These are phyloP conservation scores for Netelia melanura DNA, from an alignment of 2,888 invertebrate species.

Conservation along the genomic window DNA sequence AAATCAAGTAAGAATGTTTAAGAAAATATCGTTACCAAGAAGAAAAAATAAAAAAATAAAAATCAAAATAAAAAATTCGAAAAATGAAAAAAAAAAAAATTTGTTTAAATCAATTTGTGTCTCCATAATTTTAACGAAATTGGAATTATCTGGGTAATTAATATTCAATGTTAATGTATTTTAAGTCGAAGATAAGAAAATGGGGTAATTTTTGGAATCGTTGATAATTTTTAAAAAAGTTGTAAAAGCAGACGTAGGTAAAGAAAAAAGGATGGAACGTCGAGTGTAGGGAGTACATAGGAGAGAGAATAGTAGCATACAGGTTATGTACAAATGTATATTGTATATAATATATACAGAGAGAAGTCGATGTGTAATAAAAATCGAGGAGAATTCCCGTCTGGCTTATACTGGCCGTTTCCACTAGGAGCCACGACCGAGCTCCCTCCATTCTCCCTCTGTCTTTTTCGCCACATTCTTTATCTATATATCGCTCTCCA, in stretches of 20 bases:
- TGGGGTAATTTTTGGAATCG: no score
- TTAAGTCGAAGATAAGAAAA: no score
- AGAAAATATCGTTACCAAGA: no score
- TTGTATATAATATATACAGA: conserved; percentile 1
- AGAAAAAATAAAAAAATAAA: no score
- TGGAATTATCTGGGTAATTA: no score
- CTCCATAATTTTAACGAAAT: no score
- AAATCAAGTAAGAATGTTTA: no score
- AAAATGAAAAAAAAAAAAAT: background rate
- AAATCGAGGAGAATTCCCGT: conserved; percentile 50
- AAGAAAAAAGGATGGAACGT: no score
- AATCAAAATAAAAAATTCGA: background rate
- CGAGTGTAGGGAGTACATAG: background rate
- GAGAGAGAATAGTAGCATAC: background rate
- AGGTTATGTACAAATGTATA: background rate
- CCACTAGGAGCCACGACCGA: conserved; percentile 35
- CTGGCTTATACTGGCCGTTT: conserved; percentile 41
- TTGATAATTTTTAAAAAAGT: no score
- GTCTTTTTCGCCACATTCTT: background rate
- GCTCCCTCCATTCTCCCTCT: background rate
- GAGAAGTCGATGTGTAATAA: conserved; percentile 45
- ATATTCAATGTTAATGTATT: no score
- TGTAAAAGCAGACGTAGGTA: no score
- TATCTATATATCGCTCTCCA: conserved; percentile 3
- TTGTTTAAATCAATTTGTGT: no score